Percentiles rank a stretch among this genome's conserved stretches.
phyloP scores from a whole-genome alignment of 2,888 invertebrate species.

The Xestobium rufovillosum region DNA sequence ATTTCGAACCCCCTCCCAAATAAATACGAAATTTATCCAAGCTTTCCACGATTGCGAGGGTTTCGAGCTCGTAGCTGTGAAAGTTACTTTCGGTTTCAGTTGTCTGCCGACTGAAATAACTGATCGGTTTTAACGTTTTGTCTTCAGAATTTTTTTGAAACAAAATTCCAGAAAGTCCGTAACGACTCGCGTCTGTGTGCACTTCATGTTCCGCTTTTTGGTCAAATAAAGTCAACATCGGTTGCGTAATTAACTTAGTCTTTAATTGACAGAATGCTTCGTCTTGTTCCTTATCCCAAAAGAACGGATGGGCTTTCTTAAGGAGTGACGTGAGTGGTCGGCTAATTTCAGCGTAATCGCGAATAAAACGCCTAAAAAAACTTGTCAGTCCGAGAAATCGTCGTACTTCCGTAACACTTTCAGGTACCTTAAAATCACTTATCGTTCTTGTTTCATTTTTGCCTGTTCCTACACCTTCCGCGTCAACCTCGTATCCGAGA shows the following conservation, averaged over 20 bases:
- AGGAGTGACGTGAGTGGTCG: conserved; percentile 26
- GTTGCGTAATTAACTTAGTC: conserved; percentile 20
- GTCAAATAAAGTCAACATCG: conserved; percentile 29
- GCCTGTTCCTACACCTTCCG: conserved; percentile 25
- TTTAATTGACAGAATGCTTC: conserved; percentile 27
- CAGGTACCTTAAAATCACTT: conserved; percentile 21
- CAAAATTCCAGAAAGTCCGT: conserved; percentile 31
- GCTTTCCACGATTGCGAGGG: not conserved
- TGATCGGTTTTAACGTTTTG: conserved; percentile 25
- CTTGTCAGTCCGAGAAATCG: no score
- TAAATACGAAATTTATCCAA: not conserved
- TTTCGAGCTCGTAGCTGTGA: not conserved
- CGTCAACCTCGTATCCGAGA: conserved; percentile 27
- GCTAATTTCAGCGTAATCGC: conserved; percentile 24
- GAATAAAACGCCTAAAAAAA: conserved; percentile 30
- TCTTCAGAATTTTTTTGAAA: conserved; percentile 26
- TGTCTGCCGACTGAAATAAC: conserved; percentile 31
- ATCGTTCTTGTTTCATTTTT: conserved; percentile 16
- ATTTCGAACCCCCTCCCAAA: not conserved
- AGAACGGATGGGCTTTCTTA: conserved; percentile 25
- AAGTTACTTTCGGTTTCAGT: conserved; percentile 23
- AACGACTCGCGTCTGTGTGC: conserved; percentile 34
- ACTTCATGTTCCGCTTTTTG: conserved; percentile 25
- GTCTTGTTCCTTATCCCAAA: conserved; percentile 22
- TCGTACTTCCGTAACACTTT: conserved; percentile 24